phyloP scores from a whole-genome alignment of 1,140 invertebrate genomes.

The Sipha flava region DNA sequence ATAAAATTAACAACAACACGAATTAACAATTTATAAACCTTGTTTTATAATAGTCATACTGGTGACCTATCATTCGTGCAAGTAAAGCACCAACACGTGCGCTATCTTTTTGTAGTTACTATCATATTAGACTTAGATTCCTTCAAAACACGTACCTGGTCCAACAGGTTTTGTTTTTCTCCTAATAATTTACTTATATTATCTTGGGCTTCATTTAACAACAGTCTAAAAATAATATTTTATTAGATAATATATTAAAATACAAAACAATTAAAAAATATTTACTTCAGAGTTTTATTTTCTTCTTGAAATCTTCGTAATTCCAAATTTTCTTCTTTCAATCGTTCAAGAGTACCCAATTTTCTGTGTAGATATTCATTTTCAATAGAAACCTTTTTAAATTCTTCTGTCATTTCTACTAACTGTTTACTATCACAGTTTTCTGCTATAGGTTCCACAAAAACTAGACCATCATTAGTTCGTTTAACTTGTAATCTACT shows the following conservation, averaged over 20 bases:
- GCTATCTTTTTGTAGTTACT: conserved; percentile 55
- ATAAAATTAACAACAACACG: conserved; percentile 9
- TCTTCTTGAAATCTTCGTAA: conserved; percentile 55
- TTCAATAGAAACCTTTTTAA: conserved; percentile 43
- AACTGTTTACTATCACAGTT: background rate
- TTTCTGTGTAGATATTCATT: conserved; percentile 57
- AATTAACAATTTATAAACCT: conserved; percentile 17
- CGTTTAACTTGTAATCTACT: conserved; percentile 58
- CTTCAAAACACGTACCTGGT: conserved; percentile 43
- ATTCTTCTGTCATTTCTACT: background rate
- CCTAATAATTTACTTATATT: conserved; percentile 58
- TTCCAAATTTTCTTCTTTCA: conserved; percentile 55
- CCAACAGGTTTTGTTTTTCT: conserved; percentile 64
- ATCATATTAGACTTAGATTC: conserved; percentile 47
- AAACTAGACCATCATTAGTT: conserved; percentile 60
- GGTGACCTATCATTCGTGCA: conserved; percentile 36
- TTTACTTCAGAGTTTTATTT: conserved; percentile 48
- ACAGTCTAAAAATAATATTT: conserved; percentile 42
- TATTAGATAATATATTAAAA: background rate
- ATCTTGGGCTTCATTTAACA: conserved; percentile 58
- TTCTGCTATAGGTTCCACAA: conserved; percentile 52
- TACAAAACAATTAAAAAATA: background rate
- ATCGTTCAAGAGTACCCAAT: conserved; percentile 51
- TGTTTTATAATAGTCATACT: conserved; percentile 17
- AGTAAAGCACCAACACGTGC: conserved; percentile 52